Evolutionary conservation across 2,113 vertebrate genomes (phyloP), one percentile per base, ranked within the genome.

Genomic region (Microcebus jonahi): DNA sequence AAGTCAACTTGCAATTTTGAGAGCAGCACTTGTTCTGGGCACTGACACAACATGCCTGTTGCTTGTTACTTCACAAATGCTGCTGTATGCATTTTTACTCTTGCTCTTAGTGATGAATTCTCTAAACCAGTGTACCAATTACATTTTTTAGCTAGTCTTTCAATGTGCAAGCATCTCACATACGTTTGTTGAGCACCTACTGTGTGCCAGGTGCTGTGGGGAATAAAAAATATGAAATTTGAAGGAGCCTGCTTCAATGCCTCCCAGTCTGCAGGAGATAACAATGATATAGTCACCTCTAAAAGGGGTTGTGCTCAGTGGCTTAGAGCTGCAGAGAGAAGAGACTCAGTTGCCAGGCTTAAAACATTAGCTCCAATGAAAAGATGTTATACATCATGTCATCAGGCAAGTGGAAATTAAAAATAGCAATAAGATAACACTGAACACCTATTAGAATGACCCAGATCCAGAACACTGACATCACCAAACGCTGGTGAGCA

Each of bases 1-100:
- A 90, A 96, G 96, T 89, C 93, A 90, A 4, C 55, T 89, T 86
- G 63, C 88, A 79, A 34, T 84, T 96, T 88, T 87, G 95, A 89
- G 77, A 91, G 75, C 6, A 1, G 68, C 31, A 27, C 57, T 90
- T 57, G 79, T 73, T 89, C 90, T 77, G 75, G 79, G 73, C 15
- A 21, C 76, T 12, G 63, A 88, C 71, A 90, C 31, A 70, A 77
- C 15, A 55, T 20, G 48, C 77, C 55, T 92, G 57, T 79, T 94
- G 88, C 39, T 2, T 45, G 23, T 59, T 7, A 25, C 48, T 27
- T 94, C 68, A 68, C 53, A 39, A 45, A 65, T 7, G 31, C 68
- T 76, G 13, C 61, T 34, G 10, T 0, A 0, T 25, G 8, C 13
- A 13, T 79, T 67, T 87, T 84, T 53, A 23, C 9, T 59, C 55